Conservation (phyloP, 2,888 invertebrate species). For the Steinernema scapterisci region DNA sequence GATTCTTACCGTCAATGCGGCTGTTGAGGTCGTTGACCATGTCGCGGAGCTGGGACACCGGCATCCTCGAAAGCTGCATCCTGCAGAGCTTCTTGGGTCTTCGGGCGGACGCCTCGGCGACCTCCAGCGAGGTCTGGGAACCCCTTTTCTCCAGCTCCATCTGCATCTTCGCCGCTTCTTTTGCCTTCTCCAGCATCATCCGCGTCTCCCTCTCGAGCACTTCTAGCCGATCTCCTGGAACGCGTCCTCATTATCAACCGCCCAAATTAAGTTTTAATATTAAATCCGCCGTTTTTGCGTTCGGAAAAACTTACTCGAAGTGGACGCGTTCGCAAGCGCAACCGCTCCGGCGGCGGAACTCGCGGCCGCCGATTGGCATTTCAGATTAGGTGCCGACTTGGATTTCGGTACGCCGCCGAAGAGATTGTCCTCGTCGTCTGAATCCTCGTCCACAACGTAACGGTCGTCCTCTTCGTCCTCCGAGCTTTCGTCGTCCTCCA, state of each 20-base stretch:
- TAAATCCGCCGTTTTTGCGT: conserved; percentile 10
- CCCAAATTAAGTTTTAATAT: not conserved
- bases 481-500: conserved; percentile 40
- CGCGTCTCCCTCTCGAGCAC: conserved; percentile 84
- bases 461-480: conserved; percentile 36
- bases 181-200: conserved; percentile 85
- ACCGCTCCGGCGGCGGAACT: not conserved
- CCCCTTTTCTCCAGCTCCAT: conserved; percentile 72
- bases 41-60: conserved; percentile 88
- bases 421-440: conserved; percentile 34
- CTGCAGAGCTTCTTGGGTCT: conserved; percentile 73
- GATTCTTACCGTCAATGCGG: conserved; percentile 79
- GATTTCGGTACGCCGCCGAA: conserved; percentile 41
- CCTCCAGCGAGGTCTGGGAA: not conserved
- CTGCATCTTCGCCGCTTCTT: conserved; percentile 87
- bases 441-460: conserved; percentile 13
- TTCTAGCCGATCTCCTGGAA: conserved; percentile 77
- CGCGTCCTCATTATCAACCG: conserved; percentile 10
- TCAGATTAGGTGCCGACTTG: conserved; percentile 44
- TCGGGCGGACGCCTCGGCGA: not conserved
- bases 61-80: conserved; percentile 74
- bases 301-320: not conserved
- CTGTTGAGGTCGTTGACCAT: conserved; percentile 91
- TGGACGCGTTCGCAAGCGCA: conserved; percentile 26
- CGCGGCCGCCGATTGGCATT: conserved; percentile 8